A percentile compares a stretch with the other conserved stretches of the same genome.
Conservation (phyloP, 2,113 vertebrate species). For the Anseranas semipalmata region DNA sequence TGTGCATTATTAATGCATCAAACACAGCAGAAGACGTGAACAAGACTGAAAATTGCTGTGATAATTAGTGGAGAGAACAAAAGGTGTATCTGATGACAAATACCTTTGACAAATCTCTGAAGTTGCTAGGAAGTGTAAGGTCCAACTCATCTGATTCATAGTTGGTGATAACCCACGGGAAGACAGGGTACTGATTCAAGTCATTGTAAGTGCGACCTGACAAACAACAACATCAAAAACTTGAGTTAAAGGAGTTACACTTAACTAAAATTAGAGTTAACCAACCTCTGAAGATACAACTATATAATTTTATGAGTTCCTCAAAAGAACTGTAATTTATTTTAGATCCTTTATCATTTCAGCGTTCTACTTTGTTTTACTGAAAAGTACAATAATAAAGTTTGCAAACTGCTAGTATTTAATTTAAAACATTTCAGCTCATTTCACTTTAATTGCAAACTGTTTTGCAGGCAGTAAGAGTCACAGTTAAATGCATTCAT, state of each 20-base stretch:
- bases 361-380: neutral
- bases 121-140: slow-evolving; percentile 97
- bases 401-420: neutral
- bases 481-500: neutral
- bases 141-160: slow-evolving; percentile 95
- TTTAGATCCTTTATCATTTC: neutral
- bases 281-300: neutral
- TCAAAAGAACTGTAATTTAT: neutral
- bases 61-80: neutral
- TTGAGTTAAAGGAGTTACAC: neutral
- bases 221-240: neutral
- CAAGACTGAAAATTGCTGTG: neutral
- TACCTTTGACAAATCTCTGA: slow-evolving; percentile 98
- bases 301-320: neutral
- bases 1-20: neutral
- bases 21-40: neutral
- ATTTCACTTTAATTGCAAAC: neutral
- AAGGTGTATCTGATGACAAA: neutral
- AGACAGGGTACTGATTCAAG: slow-evolving; percentile 98
- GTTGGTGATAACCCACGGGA: slow-evolving; percentile 99
- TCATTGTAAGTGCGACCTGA: slow-evolving; percentile 94
- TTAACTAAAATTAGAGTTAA: slow-evolving; percentile 24
- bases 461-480: neutral
- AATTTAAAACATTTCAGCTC: neutral
- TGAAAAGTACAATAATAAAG: neutral